These are phyloP conservation scores for Apocheima hispidaria DNA, from an alignment of 2,888 invertebrate species.

Conservation along the genomic window DNA sequence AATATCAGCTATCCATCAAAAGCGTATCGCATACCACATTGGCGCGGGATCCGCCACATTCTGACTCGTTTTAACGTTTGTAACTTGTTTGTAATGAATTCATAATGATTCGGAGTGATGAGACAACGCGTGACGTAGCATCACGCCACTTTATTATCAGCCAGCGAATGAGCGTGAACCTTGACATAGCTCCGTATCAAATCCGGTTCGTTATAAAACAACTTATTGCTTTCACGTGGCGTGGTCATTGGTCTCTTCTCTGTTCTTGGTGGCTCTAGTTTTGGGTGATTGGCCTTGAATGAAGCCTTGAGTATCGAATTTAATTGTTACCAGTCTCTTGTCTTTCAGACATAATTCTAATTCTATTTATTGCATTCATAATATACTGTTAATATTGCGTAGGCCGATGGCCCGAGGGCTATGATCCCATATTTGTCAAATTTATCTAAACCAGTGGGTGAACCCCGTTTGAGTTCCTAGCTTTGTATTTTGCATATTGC, in stretches of 20 bases:
- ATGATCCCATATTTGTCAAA: constrained; percentile 5
- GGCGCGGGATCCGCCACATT: constrained; percentile 8
- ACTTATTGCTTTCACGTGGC: constrained; percentile 25
- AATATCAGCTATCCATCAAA: not conserved
- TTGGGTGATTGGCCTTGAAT: not conserved
- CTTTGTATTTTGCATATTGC: not conserved
- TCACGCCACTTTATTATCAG: constrained; percentile 80
- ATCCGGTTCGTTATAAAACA: constrained; percentile 41
- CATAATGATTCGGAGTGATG: constrained; percentile 28
- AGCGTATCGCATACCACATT: not conserved
- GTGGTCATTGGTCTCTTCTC: constrained; percentile 31
- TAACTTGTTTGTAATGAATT: no score
- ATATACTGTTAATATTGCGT: constrained; percentile 7
- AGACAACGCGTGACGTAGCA: constrained; percentile 62
- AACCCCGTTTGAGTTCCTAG: constrained; percentile 5
- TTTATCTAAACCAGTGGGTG: constrained; percentile 14
- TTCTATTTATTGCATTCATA: not conserved
- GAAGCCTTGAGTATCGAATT: constrained; percentile 13
- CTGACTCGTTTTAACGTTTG: constrained; percentile 3
- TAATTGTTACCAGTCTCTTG: not conserved
- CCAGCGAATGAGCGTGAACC: constrained; percentile 61
- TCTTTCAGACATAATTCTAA: not conserved
- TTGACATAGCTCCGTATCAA: constrained; percentile 60
- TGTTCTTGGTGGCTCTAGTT: not conserved
- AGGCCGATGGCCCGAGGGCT: constrained; percentile 7